phyloP scores from a whole-genome alignment of 2,113 vertebrate genomes.

The Elgaria multicarinata region DNA sequence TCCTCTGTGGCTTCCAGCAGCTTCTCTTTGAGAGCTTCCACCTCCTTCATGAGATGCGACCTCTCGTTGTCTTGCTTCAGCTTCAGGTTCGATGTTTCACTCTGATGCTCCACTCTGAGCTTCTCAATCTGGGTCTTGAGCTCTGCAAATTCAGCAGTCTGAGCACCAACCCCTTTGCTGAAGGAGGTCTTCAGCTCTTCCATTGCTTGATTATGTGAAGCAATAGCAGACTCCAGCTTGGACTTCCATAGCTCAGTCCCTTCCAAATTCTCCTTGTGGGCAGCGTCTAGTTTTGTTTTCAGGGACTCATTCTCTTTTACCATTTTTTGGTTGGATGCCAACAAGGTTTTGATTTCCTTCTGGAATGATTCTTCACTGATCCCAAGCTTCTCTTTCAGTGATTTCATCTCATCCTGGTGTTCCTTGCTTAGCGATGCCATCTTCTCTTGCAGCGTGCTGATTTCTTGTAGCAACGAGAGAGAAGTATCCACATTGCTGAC shows the following conservation, averaged over 20 bases:
- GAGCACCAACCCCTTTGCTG: slow-evolving; percentile 82
- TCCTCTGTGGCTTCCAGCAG: slow-evolving; percentile 81
- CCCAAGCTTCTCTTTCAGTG: slow-evolving; percentile 81
- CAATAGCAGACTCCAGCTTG: slow-evolving; percentile 85
- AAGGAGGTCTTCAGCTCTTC: slow-evolving; percentile 89
- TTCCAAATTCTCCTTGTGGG: slow-evolving; percentile 87
- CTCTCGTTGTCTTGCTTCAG: slow-evolving; percentile 77
- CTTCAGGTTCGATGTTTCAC: slow-evolving; percentile 77
- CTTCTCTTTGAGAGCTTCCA: slow-evolving; percentile 77
- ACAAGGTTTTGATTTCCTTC: slow-evolving; percentile 81
- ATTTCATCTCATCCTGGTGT: slow-evolving; percentile 78
- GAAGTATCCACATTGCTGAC: slow-evolving; percentile 79
- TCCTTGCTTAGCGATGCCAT: slow-evolving; percentile 78
- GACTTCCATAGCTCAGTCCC: slow-evolving; percentile 86
- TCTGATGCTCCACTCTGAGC: slow-evolving; percentile 82
- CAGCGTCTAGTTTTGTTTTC: slow-evolving; percentile 82
- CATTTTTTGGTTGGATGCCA: slow-evolving; percentile 79
- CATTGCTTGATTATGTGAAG: slow-evolving; percentile 91
- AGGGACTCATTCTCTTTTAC: slow-evolving; percentile 89
- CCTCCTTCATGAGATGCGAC: slow-evolving; percentile 74
- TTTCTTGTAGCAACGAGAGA: slow-evolving; percentile 87
- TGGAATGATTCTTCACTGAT: slow-evolving; percentile 78
- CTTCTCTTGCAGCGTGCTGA: slow-evolving; percentile 86
- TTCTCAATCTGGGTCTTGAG: slow-evolving; percentile 86
- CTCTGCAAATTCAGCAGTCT: slow-evolving; percentile 83